phyloP scores from a whole-genome alignment of 23 tunicate genomes.

The Ciona savignyi region DNA sequence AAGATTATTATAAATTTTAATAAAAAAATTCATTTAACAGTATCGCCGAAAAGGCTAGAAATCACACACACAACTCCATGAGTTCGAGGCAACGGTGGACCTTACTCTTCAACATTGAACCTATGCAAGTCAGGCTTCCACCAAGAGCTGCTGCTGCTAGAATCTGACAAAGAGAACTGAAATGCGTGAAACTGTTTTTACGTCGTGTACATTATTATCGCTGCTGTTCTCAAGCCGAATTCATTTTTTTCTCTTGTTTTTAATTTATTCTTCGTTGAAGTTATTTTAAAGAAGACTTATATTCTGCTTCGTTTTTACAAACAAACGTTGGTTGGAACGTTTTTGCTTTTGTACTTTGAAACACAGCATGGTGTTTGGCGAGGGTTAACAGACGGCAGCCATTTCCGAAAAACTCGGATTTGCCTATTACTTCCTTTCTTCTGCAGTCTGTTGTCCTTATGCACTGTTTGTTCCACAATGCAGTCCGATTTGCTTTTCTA shows the following conservation, averaged over 20 bases:
- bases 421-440: not conserved
- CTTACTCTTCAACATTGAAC: not conserved
- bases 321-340: too few species aligned
- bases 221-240: not conserved
- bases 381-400: not conserved
- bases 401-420: too few species aligned
- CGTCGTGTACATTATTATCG: too few species aligned
- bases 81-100: not conserved
- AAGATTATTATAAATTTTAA: too few species aligned
- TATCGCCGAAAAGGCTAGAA: too few species aligned
- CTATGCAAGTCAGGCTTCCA: not conserved
- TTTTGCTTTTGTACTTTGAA: too few species aligned
- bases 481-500: conserved; percentile 17
- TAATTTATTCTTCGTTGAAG: not conserved
- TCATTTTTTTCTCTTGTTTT: not conserved
- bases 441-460: not conserved
- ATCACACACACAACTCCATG: not conserved
- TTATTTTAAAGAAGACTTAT: too few species aligned
- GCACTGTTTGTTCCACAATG: conserved; percentile 33
- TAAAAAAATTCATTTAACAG: too few species aligned
- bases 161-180: too few species aligned
- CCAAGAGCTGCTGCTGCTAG: too few species aligned
- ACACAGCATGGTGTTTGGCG: not conserved
- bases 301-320: too few species aligned
- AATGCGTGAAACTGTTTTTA: too few species aligned